phyloP scores from a whole-genome alignment of 1,140 invertebrate genomes.

The Stratiolaelaps scimitus region DNA sequence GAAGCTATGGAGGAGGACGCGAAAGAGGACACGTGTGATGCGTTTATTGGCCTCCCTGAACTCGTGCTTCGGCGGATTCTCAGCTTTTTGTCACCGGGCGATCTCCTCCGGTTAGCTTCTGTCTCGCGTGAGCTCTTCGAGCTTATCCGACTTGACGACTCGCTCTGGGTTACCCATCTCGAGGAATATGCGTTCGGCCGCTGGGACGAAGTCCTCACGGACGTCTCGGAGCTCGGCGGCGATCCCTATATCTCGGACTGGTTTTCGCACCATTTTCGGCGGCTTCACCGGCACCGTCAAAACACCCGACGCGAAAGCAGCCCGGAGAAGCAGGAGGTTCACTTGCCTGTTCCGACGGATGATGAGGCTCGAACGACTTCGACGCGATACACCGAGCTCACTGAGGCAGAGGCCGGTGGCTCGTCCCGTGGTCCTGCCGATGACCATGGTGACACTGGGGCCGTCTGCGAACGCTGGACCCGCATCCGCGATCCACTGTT shows the following conservation, averaged over 20 bases:
- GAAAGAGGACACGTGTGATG: too few species aligned
- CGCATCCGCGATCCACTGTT: not conserved
- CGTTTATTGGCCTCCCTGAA: not conserved
- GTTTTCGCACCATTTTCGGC: not conserved
- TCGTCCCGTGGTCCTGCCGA: too few species aligned
- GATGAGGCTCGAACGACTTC: too few species aligned
- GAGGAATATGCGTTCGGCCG: not conserved
- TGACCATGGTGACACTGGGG: too few species aligned
- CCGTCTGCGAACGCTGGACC: not conserved
- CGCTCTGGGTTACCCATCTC: slow-evolving; percentile 16
- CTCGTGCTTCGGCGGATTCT: not conserved
- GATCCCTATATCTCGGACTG: slow-evolving; percentile 14
- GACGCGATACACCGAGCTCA: too few species aligned
- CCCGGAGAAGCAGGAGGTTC: not conserved
- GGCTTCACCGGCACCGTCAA: not conserved
- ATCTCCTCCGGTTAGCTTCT: slow-evolving; percentile 4
- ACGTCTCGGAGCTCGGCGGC: not conserved
- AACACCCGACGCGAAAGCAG: too few species aligned
- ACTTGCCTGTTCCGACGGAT: too few species aligned
- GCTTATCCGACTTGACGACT: not conserved
- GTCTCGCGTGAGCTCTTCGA: not conserved
- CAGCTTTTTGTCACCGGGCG: not conserved
- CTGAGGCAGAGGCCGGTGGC: too few species aligned
- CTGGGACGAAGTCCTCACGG: slow-evolving; percentile 4
- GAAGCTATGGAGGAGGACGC: too few species aligned